phyloP scores from a whole-genome alignment of 2,113 vertebrate species.

The Brachyhypopomus gauderio region DNA sequence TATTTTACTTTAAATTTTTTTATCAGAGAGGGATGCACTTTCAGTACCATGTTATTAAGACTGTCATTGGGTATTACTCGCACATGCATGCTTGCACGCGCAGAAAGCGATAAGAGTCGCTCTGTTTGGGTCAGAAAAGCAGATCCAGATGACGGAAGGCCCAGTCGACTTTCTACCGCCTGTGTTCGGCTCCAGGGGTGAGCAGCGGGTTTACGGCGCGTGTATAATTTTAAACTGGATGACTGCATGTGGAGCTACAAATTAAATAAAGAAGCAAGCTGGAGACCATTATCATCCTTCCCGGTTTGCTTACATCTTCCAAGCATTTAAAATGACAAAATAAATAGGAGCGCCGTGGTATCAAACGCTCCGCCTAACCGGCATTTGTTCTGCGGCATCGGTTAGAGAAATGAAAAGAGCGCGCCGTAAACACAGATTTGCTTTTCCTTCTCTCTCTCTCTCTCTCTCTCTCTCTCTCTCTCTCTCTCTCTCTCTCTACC shows the following conservation, averaged over 20 bases:
- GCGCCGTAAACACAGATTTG: slow-evolving; percentile 70
- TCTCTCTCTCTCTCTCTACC: slow-evolving; percentile 18
- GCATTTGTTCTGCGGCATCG: slow-evolving; percentile 75
- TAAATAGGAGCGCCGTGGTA: slow-evolving; percentile 71
- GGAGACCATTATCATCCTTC: slow-evolving; percentile 74
- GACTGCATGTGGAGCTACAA: slow-evolving; percentile 74
- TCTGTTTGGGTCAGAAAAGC: slow-evolving; percentile 68
- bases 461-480: neutral
- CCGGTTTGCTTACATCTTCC: slow-evolving; percentile 72
- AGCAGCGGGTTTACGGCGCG: slow-evolving; percentile 62
- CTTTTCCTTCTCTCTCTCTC: slow-evolving; percentile 45
- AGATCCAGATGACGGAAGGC: slow-evolving; percentile 70
- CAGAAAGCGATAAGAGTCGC: slow-evolving; percentile 60
- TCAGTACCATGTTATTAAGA: neutral
- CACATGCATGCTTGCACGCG: neutral
- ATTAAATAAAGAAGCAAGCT: slow-evolving; percentile 76
- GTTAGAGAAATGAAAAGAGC: slow-evolving; percentile 74
- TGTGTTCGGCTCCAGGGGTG: slow-evolving; percentile 49
- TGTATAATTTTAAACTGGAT: slow-evolving; percentile 73
- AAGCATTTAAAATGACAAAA: slow-evolving; percentile 73
- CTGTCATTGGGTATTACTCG: neutral
- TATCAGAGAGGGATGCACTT: slow-evolving; percentile 50
- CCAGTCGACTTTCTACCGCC: slow-evolving; percentile 8
- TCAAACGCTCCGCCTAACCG: slow-evolving; percentile 70
- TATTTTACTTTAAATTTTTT: too few species aligned